Percentiles rank a stretch among this genome's conserved stretches.
phyloP scores from a whole-genome alignment of 1,140 invertebrate species.

The Drosophila bifasciata region DNA sequence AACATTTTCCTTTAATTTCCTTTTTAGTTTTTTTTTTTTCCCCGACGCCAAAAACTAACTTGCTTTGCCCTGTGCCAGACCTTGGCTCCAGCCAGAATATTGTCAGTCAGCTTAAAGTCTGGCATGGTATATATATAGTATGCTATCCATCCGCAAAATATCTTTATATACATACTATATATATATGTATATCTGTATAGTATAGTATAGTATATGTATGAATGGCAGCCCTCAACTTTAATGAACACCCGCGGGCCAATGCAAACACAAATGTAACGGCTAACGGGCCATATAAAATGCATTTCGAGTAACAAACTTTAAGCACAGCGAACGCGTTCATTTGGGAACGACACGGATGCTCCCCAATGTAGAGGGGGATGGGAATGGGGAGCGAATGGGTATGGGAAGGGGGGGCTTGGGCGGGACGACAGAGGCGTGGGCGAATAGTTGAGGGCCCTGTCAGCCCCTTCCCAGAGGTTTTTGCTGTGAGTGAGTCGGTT shows the following conservation, averaged over 20 bases:
- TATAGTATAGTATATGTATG: conserved; percentile 17
- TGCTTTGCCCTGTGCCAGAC: conserved; percentile 30
- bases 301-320: conserved; percentile 78
- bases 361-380: neutral
- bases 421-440: conserved; percentile 22
- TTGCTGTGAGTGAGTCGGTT: conserved; percentile 22
- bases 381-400: neutral
- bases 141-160: too few relatives aligned
- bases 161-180: too few relatives aligned
- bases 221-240: conserved; percentile 53
- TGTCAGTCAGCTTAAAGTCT: conserved; percentile 75
- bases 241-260: conserved; percentile 72
- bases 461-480: conserved; percentile 18
- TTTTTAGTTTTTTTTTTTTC: conserved; percentile 69
- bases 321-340: conserved; percentile 68
- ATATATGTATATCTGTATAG: too few relatives aligned
- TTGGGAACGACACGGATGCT: conserved; percentile 56
- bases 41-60: conserved; percentile 64
- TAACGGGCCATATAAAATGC: conserved; percentile 78
- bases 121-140: conserved; percentile 19
- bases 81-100: conserved; percentile 34
- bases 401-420: neutral
- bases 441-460: conserved; percentile 26
- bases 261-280: conserved; percentile 70
- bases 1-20: conserved; percentile 81